Evolutionary conservation across 2,113 vertebrate genomes (phyloP).

Genomic region (Trichechus manatus): DNA sequence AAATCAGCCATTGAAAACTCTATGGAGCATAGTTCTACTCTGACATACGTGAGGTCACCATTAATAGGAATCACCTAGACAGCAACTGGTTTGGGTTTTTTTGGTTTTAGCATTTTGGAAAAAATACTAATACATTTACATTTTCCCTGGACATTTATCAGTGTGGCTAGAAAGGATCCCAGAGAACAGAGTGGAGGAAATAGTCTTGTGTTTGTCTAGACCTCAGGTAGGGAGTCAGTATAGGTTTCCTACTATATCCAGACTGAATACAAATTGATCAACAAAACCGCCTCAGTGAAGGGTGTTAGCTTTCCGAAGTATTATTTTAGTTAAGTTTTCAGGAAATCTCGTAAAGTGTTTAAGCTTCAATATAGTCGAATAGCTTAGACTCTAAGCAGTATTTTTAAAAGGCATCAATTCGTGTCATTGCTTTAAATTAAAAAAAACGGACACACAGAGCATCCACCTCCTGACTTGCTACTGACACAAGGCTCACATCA

Average conservation of each 20-base stretch:
- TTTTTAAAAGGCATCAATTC: constrained; percentile 40
- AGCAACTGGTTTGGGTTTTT: background rate
- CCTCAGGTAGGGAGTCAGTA: background rate
- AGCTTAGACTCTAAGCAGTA: background rate
- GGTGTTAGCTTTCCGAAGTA: constrained; percentile 15
- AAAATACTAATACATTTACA: background rate
- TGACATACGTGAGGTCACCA: background rate
- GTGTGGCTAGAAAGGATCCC: background rate
- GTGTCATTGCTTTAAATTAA: constrained; percentile 15
- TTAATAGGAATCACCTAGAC: background rate
- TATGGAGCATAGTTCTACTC: background rate
- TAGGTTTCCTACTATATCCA: background rate
- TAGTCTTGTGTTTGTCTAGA: background rate
- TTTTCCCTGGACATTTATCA: background rate
- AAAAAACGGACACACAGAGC: background rate
- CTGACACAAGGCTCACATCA: background rate
- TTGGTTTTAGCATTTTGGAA: background rate
- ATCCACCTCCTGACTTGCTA: background rate
- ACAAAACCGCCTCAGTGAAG: background rate
- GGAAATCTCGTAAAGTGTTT: background rate
- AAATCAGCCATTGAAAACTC: background rate
- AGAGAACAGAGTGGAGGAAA: background rate
- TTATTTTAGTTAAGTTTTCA: constrained; percentile 3
- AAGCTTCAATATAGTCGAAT: background rate
- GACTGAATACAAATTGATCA: background rate